Base-by-base conservation (phyloP, 2,888 invertebrate species). In the Ganaspis brasiliensis region DNA sequence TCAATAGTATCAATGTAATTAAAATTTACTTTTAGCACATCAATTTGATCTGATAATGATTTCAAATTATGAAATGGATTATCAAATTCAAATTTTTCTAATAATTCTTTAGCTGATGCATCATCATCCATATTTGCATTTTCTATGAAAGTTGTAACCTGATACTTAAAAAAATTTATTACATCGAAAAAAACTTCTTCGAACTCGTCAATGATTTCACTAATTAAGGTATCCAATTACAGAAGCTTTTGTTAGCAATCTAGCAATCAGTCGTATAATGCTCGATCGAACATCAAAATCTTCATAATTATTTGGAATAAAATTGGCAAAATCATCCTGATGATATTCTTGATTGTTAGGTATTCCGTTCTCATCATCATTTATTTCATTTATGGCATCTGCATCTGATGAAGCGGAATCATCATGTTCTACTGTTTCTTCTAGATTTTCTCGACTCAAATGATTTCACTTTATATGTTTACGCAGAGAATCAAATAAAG, bases 31-130 rank as follows among this genome's bases (percentile, higher is more conserved):
- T 31, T 72, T 9, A 82, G 26, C 55, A 75, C 75, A 37, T 79
- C 56, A 21, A 80, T 82, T 74, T 80, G 82, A 31, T 80, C 52
- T 26, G 72, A 56, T 1, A 76, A 31, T 14, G 74, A 63, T 40
- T 61, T 79, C n/a, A 82, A 72, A 57, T 56, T 61, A 26, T 74
- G 70, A 16, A 79, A 80, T 31, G 77, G 78, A 79, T 56, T 79
- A 12, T 75, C 63, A 24, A 67, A 72, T 14, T 79, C 63, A 26
- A 75, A 73, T 21, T 37, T 61, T 52, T 52, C 6, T 35, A 67
- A 45, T 26, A 75, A 37, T 31, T 59, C 24, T 35, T n/a, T 49
- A 6, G 71, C 70, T 14, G n/a, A 31, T 49, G 24, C n/a, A 16
- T 70, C 19, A 73, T 75, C 37, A 49, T 55, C 19, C 31, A 78